Percentiles rank a stretch among this genome's conserved stretches.
Conservation (phyloP, 2,797 vertebrate genomes). For the Eulemur albifrons region DNA sequence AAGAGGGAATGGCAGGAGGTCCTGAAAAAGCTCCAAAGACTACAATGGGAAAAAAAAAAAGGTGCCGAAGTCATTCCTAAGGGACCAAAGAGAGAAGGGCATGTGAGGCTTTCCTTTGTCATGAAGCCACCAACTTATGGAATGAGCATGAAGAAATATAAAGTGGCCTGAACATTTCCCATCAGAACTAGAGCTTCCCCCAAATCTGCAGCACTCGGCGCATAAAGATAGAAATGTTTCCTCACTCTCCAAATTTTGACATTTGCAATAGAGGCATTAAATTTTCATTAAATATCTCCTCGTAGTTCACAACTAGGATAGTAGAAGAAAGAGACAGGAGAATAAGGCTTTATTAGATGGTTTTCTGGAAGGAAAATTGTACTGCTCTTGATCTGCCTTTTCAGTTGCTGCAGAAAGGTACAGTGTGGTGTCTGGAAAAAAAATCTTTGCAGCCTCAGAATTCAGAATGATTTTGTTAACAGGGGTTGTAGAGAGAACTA, state of each 20-base stretch:
- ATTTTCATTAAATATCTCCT: not conserved
- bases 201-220: not conserved
- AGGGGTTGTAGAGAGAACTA: not conserved
- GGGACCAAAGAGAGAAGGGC: not conserved
- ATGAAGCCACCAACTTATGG: not conserved
- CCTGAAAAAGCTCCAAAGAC: not conserved
- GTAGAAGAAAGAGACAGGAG: not conserved
- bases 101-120: not conserved
- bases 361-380: not conserved
- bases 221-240: not conserved
- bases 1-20: not conserved
- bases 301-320: not conserved
- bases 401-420: not conserved
- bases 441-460: not conserved
- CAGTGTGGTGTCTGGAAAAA: not conserved
- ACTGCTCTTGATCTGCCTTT: not conserved
- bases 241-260: not conserved
- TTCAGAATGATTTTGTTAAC: not conserved
- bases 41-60: not conserved
- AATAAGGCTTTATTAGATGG: not conserved
- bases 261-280: not conserved
- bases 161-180: not conserved
- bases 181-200: not conserved
- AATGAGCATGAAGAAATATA: not conserved
- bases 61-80: not conserved